These are phyloP conservation scores for Neomorphus geoffroyi DNA, from an alignment of 2,797 vertebrate genomes.

Conservation along the genomic window DNA sequence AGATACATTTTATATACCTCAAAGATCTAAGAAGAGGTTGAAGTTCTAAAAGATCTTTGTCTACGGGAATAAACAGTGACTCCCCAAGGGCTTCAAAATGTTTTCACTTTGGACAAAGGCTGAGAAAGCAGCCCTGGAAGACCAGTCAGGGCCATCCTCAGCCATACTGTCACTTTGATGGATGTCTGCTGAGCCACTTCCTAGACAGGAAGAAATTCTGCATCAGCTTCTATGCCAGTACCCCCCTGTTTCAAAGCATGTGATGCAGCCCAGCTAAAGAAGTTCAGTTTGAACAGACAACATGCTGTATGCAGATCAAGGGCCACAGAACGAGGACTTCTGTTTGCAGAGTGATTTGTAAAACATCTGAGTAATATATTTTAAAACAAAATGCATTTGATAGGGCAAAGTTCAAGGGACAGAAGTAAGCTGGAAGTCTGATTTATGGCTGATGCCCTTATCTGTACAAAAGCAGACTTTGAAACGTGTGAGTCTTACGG, in stretches of 20 bases:
- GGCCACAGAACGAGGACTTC: not conserved
- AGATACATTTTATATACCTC: not conserved
- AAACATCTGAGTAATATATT: not conserved
- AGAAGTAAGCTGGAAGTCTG: not conserved
- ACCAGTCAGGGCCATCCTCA: not conserved
- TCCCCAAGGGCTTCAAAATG: not conserved
- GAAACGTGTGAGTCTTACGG: fast-evolving
- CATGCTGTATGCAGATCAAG: not conserved
- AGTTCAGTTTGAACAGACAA: not conserved
- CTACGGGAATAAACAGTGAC: not conserved
- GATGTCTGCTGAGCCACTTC: not conserved
- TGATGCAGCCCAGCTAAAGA: not conserved
- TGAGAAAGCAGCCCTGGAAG: not conserved
- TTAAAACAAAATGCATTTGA: not conserved
- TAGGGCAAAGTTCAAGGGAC: not conserved
- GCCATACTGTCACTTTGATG: not conserved
- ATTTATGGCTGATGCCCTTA: not conserved
- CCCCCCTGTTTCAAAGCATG: not conserved
- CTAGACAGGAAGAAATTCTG: not conserved
- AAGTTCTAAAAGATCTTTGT: not conserved
- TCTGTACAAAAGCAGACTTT: not conserved
- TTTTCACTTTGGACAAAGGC: not conserved
- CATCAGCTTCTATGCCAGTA: not conserved
- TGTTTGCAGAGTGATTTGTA: not conserved
- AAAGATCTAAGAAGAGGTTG: not conserved